phyloP scores from a whole-genome alignment of 2,113 vertebrate species.

The Bufo gargarizans region DNA sequence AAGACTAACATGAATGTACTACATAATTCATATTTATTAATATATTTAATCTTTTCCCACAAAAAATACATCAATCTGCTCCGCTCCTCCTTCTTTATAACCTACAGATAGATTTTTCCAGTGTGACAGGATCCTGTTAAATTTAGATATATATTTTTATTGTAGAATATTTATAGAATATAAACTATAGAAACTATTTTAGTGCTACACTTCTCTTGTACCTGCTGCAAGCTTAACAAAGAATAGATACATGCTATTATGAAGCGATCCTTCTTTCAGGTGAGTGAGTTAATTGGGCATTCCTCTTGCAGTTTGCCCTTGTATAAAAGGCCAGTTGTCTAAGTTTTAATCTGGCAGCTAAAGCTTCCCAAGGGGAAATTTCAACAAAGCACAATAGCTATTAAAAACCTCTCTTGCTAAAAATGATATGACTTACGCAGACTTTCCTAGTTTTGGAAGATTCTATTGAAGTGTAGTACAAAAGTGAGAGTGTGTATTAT shows the following conservation, averaged over 20 bases:
- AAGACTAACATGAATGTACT: too few relatives aligned
- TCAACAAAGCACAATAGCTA: constrained; percentile 54
- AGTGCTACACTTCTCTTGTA: background rate
- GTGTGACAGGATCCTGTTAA: too few relatives aligned
- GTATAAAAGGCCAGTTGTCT: constrained; percentile 51
- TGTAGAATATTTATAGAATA: too few relatives aligned
- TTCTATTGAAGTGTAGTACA: constrained; percentile 43
- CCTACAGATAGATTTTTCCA: too few relatives aligned
- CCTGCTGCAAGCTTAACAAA: constrained; percentile 25
- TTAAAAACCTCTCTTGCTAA: constrained; percentile 49
- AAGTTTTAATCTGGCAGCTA: constrained; percentile 53
- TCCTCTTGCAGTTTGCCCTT: constrained; percentile 53
- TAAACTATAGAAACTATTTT: too few relatives aligned
- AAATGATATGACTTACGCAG: constrained; percentile 49
- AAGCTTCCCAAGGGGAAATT: constrained; percentile 46
- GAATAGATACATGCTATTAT: background rate
- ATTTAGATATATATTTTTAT: too few relatives aligned
- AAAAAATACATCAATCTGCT: too few relatives aligned
- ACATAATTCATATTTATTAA: too few relatives aligned
- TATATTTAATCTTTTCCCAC: too few relatives aligned
- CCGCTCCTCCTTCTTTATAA: too few relatives aligned
- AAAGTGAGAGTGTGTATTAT: constrained; percentile 12
- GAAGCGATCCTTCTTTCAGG: constrained; percentile 37
- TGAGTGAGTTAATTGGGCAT: constrained; percentile 51
- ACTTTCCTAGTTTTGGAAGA: constrained; percentile 30